Evolutionary conservation across 2,888 invertebrate species (phyloP).

Genomic region (Nemotelus nigrinus): DNA sequence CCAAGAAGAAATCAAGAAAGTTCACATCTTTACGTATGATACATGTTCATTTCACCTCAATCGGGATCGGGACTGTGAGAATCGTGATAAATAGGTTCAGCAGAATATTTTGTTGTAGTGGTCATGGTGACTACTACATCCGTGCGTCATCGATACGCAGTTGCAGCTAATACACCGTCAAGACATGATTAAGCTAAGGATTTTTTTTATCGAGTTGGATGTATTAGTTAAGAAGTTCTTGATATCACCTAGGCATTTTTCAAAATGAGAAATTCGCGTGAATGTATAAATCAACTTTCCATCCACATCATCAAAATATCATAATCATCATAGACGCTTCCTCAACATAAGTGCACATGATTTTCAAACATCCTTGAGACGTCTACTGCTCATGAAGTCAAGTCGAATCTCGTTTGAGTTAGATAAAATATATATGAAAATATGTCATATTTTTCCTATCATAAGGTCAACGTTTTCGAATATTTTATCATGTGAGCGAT

Average conservation of each 20-base stretch:
- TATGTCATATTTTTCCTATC: constrained; percentile 7
- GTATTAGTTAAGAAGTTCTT: too few relatives aligned
- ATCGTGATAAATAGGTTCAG: neutral
- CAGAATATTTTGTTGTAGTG: neutral
- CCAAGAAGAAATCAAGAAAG: neutral
- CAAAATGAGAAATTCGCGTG: too few relatives aligned
- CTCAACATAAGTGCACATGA: neutral
- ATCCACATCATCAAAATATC: too few relatives aligned
- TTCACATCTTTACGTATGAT: neutral
- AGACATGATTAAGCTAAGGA: too few relatives aligned
- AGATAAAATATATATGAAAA: constrained; percentile 1
- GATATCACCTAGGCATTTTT: too few relatives aligned
- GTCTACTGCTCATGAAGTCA: neutral
- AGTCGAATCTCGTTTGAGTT: neutral
- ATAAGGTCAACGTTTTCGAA: constrained; percentile 33
- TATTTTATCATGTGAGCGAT: neutral
- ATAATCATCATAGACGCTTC: too few relatives aligned
- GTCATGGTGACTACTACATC: neutral
- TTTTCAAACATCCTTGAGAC: neutral
- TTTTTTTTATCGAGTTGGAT: too few relatives aligned
- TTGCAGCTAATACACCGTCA: too few relatives aligned
- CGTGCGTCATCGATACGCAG: too few relatives aligned
- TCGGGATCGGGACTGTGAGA: neutral
- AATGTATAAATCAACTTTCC: too few relatives aligned
- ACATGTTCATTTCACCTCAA: constrained; percentile 27